Evolutionary conservation across 2,888 invertebrate genomes (phyloP).

Genomic region (Heliconius charithonia): DNA sequence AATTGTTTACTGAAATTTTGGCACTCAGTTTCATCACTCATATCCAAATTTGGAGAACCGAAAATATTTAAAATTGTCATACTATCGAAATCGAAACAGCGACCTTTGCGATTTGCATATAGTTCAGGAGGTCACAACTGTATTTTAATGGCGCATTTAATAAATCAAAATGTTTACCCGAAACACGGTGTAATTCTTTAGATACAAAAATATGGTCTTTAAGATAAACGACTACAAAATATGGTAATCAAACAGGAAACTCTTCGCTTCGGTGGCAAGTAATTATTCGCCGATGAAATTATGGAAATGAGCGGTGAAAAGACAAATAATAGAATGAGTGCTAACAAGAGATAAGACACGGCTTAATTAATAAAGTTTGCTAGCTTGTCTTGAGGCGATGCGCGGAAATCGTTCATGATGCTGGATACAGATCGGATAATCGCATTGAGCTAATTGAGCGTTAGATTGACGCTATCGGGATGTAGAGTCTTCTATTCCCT

Average conservation of each 20-base stretch:
- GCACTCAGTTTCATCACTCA: background rate
- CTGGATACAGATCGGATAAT: slow-evolving; percentile 81
- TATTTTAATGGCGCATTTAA: background rate
- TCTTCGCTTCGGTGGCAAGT: slow-evolving; percentile 77
- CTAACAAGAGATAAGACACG: slow-evolving; percentile 84
- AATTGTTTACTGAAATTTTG: background rate
- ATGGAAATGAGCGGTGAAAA: slow-evolving; percentile 84
- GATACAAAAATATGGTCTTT: slow-evolving; percentile 9
- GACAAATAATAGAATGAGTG: slow-evolving; percentile 84
- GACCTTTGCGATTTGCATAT: background rate
- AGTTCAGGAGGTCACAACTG: background rate
- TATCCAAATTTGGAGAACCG: background rate
- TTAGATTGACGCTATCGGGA: slow-evolving; percentile 82
- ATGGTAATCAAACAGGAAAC: slow-evolving; percentile 78
- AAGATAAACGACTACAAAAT: slow-evolving; percentile 73
- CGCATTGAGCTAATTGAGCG: slow-evolving; percentile 82
- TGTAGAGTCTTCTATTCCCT: slow-evolving; percentile 47
- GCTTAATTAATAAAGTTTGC: slow-evolving; percentile 84
- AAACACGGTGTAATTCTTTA: background rate
- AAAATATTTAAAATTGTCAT: background rate
- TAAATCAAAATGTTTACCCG: background rate
- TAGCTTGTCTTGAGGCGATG: slow-evolving; percentile 73
- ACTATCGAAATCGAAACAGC: background rate
- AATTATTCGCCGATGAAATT: slow-evolving; percentile 82
- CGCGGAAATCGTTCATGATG: slow-evolving; percentile 70